Conservation (phyloP, 1,140 invertebrate genomes). For the Gryon sp. region DNA sequence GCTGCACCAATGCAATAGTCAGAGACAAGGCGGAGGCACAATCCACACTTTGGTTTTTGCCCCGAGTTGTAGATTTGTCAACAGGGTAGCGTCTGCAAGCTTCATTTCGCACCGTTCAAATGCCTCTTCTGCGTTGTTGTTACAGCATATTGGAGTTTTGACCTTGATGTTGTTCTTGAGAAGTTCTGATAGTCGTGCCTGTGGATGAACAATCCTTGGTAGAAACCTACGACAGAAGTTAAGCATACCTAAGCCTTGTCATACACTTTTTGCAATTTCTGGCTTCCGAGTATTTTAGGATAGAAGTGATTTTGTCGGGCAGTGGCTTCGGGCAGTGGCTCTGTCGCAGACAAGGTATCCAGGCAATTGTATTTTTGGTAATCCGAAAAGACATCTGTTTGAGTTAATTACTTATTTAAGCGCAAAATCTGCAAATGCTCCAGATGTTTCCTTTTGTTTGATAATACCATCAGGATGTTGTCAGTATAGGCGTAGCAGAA, state of each 20-base stretch:
- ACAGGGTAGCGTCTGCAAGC: conserved; percentile 60
- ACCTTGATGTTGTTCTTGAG: background rate
- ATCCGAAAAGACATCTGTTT: conserved; percentile 48
- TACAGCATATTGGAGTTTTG: background rate
- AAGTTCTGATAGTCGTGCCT: background rate
- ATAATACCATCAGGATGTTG: conserved; percentile 47
- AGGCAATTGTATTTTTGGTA: conserved; percentile 22
- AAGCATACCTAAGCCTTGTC: background rate
- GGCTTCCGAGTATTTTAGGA: background rate
- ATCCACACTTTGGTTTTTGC: too few species aligned
- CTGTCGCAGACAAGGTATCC: conserved; percentile 50
- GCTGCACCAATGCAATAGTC: conserved; percentile 19
- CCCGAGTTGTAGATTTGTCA: conserved; percentile 19
- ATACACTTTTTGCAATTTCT: background rate
- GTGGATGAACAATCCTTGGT: background rate
- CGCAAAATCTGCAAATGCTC: conserved; percentile 23
- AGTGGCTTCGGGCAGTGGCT: background rate
- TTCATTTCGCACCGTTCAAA: conserved; percentile 72
- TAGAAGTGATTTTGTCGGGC: background rate
- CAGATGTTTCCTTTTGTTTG: background rate
- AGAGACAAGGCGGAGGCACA: conserved; percentile 58
- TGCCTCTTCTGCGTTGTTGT: conserved; percentile 32
- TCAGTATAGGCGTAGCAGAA: conserved; percentile 4
- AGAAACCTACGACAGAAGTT: background rate
- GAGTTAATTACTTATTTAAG: conserved; percentile 63